Evolutionary conservation across 1,140 invertebrate species (phyloP), one percentile per base, ranked within the genome.

Genomic region (Cherax destructor): DNA sequence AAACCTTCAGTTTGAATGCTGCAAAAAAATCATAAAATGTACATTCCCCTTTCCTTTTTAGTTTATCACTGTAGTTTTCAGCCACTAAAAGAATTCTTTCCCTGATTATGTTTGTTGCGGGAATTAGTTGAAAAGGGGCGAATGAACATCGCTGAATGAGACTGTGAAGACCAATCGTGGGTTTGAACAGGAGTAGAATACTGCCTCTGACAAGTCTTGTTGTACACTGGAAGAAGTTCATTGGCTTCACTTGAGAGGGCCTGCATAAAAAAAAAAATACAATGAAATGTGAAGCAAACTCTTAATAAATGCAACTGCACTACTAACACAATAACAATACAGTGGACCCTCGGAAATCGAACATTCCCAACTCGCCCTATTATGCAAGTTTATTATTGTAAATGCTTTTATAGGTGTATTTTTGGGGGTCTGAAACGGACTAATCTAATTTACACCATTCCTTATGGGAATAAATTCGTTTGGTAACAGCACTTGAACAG

Each of bases 191-290:
- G 95, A 1, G 97, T 96, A 59, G 96, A 95, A 95, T 99, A 99
- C 94, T 98, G 98, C 94, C 97, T 97, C 18, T 96, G 97, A 50
- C 98, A 98, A 16, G 98, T 98, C 94, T 98, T 98, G 95, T 99
- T 99, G 95, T 99, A 99, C 80, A 99, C 97, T 1, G 99, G 99
- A 85, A 99, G 95, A 83, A 99, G 94, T 94, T 99, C 99, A 95
- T 98, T 99, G 0, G 99, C 98, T 95, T 99, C 98, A 95, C 98
- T 97, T 3, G 97, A 97, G 84, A 99, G 95, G 2, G 98, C 97
- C 98, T 99, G 94, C 9, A 95, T 94, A 93, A n/a, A 86, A 49
- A 50, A 81, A 30, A 65, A 65, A 65, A 21, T 65, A 65, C 61
- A 18, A 18, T 65, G 61, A 21, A 65, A 65, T 56, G 13, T 18